Conservation (phyloP, 2,113 vertebrate species). For the Stomatorhinus ivindoensis region DNA sequence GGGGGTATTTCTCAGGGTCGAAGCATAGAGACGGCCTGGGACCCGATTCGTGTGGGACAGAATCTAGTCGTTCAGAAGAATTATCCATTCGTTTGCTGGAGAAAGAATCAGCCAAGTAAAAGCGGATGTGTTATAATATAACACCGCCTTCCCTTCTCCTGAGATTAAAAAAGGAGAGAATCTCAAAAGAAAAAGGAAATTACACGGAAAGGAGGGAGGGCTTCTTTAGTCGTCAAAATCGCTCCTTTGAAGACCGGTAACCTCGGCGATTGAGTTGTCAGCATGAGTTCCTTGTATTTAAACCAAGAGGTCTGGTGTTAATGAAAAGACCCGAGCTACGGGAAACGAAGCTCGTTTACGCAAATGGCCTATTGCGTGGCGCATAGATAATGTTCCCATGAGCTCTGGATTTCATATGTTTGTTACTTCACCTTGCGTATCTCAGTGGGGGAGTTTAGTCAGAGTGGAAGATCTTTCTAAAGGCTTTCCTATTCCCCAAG, state of each 20-base stretch:
- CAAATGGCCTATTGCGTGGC: not conserved
- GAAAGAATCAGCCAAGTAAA: conserved; percentile 24
- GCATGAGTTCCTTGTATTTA: conserved; percentile 27
- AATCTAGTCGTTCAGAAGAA: not conserved
- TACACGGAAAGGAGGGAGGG: conserved; percentile 16
- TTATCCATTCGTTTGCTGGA: conserved; percentile 1
- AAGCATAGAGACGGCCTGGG: not conserved
- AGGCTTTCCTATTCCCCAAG: not conserved
- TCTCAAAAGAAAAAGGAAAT: conserved; percentile 12
- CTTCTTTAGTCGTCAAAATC: conserved; percentile 19
- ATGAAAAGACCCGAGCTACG: conserved; percentile 15
- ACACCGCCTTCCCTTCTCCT: conserved; percentile 23
- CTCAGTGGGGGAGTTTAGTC: conserved; percentile 6
- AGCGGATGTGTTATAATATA: conserved; percentile 32
- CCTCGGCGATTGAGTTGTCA: conserved; percentile 31
- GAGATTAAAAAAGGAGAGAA: conserved; percentile 12
- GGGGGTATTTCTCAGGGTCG: not conserved
- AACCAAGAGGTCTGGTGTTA: conserved; percentile 19
- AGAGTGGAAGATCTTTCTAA: not conserved
- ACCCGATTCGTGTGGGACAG: not conserved
- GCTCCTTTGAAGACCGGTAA: conserved; percentile 28
- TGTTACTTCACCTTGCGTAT: conserved; percentile 14
- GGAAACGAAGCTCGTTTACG: conserved; percentile 7
- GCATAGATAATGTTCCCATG: not conserved
- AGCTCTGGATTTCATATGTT: conserved; percentile 16